Conservation (phyloP, 1,140 invertebrate genomes). For the Cydia fagiglandana region DNA sequence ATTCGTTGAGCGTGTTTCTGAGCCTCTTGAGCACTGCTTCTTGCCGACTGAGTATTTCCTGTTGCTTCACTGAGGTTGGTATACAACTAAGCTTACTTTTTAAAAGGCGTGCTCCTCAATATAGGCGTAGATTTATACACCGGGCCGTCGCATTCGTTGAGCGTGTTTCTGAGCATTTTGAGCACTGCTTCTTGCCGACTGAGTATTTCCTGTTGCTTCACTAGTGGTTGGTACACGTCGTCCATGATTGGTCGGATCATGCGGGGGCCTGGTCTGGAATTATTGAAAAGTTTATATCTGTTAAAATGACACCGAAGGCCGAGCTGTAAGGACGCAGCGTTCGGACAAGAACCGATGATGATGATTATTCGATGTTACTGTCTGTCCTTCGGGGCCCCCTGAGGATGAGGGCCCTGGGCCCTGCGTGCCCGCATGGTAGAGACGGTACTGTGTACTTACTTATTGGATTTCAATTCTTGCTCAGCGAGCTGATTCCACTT, state of each 20-base stretch:
- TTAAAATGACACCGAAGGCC: too few species aligned
- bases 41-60: constrained; percentile 81
- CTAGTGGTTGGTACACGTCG: constrained; percentile 83
- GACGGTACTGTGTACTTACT: constrained; percentile 44
- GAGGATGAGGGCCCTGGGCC: too few species aligned
- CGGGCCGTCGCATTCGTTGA: constrained; percentile 60
- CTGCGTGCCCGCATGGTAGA: too few species aligned
- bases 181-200: constrained; percentile 77
- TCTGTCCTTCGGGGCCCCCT: too few species aligned
- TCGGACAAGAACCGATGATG: too few species aligned
- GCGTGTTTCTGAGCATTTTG: constrained; percentile 68
- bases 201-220: constrained; percentile 82
- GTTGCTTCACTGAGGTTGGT: constrained; percentile 83
- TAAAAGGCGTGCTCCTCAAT: constrained; percentile 65
- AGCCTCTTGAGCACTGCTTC: constrained; percentile 72
- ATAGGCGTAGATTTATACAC: constrained; percentile 59
- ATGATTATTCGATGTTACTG: too few species aligned
- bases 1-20: constrained; percentile 64
- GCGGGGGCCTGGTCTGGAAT: constrained; percentile 78
- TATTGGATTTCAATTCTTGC: constrained; percentile 60
- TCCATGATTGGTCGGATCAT: constrained; percentile 79
- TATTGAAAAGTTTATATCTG: constrained; percentile 33
- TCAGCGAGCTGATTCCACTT: constrained; percentile 80
- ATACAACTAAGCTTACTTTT: constrained; percentile 72
- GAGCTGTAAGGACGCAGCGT: too few species aligned